These are phyloP conservation scores for Metopia argyrocephala DNA, from an alignment of 2,888 invertebrate species.

Conservation along the genomic window DNA sequence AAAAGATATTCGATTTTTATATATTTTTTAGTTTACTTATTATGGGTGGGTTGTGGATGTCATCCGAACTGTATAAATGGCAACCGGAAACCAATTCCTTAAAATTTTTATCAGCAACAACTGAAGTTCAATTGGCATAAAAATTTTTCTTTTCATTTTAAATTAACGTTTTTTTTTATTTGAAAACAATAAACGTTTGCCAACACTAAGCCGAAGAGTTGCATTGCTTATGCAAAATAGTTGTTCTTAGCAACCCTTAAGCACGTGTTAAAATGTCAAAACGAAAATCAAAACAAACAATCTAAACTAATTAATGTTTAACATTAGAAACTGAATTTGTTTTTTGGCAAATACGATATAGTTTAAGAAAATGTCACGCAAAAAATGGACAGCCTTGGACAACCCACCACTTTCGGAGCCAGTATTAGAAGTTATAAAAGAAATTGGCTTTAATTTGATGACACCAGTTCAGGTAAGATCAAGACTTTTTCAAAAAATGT, in stretches of 20 bases:
- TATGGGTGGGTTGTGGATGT: too few species aligned
- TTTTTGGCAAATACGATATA: background rate
- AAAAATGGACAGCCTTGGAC: slow-evolving; percentile 79
- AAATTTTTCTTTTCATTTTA: background rate
- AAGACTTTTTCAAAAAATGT: too few species aligned
- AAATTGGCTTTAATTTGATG: slow-evolving; percentile 80
- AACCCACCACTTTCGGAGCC: slow-evolving; percentile 78
- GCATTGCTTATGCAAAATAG: background rate
- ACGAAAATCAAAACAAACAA: slow-evolving; percentile 45
- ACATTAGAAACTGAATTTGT: background rate
- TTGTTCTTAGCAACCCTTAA: slow-evolving; percentile 43
- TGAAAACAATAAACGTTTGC: background rate
- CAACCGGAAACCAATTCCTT: too few species aligned
- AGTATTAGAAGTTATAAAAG: slow-evolving; percentile 80
- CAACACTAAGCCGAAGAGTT: slow-evolving; percentile 8
- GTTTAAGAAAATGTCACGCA: slow-evolving; percentile 72
- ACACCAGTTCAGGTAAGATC: slow-evolving; percentile 80
- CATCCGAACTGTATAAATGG: too few species aligned
- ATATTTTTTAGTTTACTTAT: too few species aligned
- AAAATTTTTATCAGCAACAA: too few species aligned
- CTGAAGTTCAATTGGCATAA: too few species aligned
- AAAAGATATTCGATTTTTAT: too few species aligned
- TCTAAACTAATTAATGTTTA: background rate
- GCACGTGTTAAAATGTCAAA: slow-evolving; percentile 57
- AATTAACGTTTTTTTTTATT: background rate